These are phyloP conservation scores for Puffinus mauretanicus DNA, from an alignment of 2,113 vertebrate genomes.

Conservation along the genomic window DNA sequence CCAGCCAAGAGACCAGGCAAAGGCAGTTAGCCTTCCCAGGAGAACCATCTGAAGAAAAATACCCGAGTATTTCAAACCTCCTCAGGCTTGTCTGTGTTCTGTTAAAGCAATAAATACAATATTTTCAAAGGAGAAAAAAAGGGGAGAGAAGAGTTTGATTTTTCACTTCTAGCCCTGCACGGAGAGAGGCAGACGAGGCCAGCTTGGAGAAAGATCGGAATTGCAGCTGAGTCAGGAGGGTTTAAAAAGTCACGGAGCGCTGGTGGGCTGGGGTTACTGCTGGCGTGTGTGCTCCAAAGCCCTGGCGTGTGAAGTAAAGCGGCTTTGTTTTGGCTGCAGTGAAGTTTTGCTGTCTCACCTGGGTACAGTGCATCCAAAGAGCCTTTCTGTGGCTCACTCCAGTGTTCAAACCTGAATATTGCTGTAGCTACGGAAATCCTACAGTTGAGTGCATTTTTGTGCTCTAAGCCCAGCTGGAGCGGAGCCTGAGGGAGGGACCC, in stretches of 20 bases:
- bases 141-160: not conserved
- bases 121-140: not conserved
- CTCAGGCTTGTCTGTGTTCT: not conserved
- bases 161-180: not conserved
- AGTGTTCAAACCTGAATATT: rapidly evolving
- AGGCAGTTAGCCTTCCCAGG: not conserved
- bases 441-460: rapidly evolving
- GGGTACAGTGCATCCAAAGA: not conserved
- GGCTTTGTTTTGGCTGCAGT: not conserved
- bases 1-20: no score
- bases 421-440: not conserved
- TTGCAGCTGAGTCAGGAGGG: not conserved
- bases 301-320: not conserved
- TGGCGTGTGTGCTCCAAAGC: not conserved
- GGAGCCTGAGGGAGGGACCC: not conserved
- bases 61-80: not conserved
- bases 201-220: not conserved
- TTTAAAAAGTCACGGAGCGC: rapidly evolving
- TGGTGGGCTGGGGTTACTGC: not conserved
- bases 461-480: not conserved
- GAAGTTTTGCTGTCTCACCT: not conserved
- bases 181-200: not conserved
- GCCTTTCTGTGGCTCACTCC: not conserved
- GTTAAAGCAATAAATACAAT: not conserved
- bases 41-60: not conserved